Conservation (phyloP, 2,888 invertebrate species). For the Sarcophaga rosellei region DNA sequence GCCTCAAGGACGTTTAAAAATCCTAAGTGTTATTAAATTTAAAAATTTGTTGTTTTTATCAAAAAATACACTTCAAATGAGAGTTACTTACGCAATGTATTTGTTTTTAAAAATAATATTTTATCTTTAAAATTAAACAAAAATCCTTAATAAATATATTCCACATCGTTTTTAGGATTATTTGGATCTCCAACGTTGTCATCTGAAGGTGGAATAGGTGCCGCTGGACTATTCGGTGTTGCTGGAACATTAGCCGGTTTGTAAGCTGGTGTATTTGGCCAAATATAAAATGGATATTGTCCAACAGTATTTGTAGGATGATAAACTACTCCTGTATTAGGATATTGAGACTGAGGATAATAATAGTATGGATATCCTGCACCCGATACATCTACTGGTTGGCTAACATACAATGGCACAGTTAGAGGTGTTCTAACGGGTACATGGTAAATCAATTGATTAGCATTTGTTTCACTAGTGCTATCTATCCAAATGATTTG, state of each 20-base stretch:
- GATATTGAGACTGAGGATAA: conserved; percentile 35
- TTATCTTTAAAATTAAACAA: neutral
- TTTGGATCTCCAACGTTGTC: conserved; percentile 22
- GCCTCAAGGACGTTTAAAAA: too few species aligned
- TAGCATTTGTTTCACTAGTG: neutral
- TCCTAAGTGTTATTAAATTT: too few species aligned
- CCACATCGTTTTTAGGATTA: conserved; percentile 53
- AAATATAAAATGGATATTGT: conserved; percentile 44
- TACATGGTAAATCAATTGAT: neutral
- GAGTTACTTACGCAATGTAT: neutral
- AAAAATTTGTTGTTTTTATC: too few species aligned
- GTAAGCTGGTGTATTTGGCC: conserved; percentile 33
- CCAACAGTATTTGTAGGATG: neutral
- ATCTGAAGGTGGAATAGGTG: conserved; percentile 2
- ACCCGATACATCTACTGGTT: conserved; percentile 5
- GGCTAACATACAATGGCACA: conserved; percentile 9
- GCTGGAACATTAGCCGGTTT: neutral
- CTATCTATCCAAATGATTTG: neutral
- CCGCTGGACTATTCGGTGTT: conserved; percentile 11
- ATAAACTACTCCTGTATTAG: conserved; percentile 24
- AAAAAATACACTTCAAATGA: too few species aligned
- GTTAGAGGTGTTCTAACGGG: neutral
- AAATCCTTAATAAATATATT: conserved; percentile 28
- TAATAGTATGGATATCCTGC: conserved; percentile 36
- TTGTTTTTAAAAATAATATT: neutral